phyloP scores from a whole-genome alignment of 64 coral and sea anemone genomes.

The Montipora capricornis region DNA sequence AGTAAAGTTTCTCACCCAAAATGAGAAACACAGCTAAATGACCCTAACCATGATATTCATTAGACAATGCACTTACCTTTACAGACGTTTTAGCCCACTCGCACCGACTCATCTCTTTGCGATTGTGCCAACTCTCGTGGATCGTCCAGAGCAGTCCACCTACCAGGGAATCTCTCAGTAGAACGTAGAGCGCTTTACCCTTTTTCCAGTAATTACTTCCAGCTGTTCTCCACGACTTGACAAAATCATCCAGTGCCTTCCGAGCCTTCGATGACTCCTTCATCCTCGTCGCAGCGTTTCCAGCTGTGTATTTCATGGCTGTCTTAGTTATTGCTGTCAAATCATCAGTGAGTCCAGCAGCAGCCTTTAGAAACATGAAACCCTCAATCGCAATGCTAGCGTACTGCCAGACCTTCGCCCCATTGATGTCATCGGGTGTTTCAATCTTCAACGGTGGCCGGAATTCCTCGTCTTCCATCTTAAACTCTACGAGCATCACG shows the following conservation, averaged over 20 bases:
- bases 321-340: too few relatives aligned
- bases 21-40: not conserved
- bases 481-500: slow-evolving; percentile 16
- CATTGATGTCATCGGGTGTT: not conserved
- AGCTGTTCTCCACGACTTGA: slow-evolving; percentile 18
- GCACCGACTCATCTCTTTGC: slow-evolving; percentile 20
- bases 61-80: not conserved
- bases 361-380: too few relatives aligned
- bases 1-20: too few relatives aligned
- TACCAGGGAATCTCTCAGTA: not conserved
- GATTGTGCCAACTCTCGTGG: not conserved
- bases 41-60: not conserved
- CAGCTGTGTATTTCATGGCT: too few relatives aligned
- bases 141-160: slow-evolving; percentile 27
- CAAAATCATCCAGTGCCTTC: slow-evolving; percentile 7
- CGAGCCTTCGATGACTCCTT: not conserved
- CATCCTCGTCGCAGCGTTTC: not conserved
- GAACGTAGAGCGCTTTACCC: slow-evolving; percentile 36
- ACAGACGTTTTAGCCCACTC: not conserved
- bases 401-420: slow-evolving; percentile 15
- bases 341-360: too few relatives aligned
- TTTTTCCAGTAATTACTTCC: slow-evolving; percentile 24
- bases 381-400: slow-evolving; percentile 12
- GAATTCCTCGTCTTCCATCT: not conserved
- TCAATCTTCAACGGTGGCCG: not conserved